Base-by-base conservation (phyloP, 1,140 invertebrate species). In the Halictus rubicundus region DNA sequence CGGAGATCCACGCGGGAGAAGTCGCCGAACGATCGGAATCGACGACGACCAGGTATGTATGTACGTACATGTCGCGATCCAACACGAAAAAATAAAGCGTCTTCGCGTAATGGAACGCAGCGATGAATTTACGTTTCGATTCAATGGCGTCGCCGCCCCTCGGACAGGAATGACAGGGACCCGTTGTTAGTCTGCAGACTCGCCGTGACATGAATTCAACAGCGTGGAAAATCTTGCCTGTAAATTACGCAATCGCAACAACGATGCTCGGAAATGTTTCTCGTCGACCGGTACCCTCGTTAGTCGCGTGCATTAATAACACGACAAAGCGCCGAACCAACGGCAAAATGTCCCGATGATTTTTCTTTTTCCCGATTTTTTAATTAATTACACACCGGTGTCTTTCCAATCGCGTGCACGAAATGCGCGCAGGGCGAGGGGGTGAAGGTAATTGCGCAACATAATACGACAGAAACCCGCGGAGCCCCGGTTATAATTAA, bases 91-190 rank as follows among this genome's bases (percentile, higher is more conserved):
- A 78, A 27, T 52, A 46, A 72, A 37, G 39, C 21, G 42, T 72
- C 68, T 37, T 64, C 42, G 60, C 54, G 63, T 64, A 64, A 54
- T 54, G 60, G 68, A 72, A 54, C 76, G 27, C 9, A 1, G 68
- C 37, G 37, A 71, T 78, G 68, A 64, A 78, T 72, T 78, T 72
- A 64, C 68, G 23, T 46, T 70, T 71, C 68, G 61, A 78, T 63
- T 37, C 23, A 19, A n/a, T 9, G 39, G 37, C 25, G 25, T 14
- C 6, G 59, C 25, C 25, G 21, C 39, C 5, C 5, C 10, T 2
- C 42, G 6, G 21, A 21, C 23, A 23, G 19, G 39, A 78, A 46
- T 72, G 32, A 23, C 59, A 23, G 64, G 63, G 68, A 78, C n/a
- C 14, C 46, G 12, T 49, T 21, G 59, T n/a, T 10, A 39, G 10